phyloP scores from a whole-genome alignment of 2,113 vertebrate genomes.

The Clarias batrachus region DNA sequence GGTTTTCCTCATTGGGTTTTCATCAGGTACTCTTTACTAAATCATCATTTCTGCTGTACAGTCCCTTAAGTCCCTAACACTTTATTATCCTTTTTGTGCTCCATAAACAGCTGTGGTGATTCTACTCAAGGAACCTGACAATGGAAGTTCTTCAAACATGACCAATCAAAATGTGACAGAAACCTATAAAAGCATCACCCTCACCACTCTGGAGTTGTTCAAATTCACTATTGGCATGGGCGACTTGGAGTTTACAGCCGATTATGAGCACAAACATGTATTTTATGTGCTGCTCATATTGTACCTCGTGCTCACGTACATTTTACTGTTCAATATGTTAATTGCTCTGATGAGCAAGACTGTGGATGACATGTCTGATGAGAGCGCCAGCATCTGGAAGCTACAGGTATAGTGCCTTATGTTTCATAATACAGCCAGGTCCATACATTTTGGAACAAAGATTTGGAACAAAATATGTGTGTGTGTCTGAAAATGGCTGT shows the following conservation, averaged over 20 bases:
- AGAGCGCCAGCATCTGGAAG: conserved; percentile 93
- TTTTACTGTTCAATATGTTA: conserved; percentile 96
- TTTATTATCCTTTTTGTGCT: background rate
- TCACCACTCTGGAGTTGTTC: conserved; percentile 89
- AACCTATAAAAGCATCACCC: conserved; percentile 79
- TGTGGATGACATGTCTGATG: conserved; percentile 80
- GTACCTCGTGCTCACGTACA: conserved; percentile 94
- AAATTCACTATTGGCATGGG: conserved; percentile 99
- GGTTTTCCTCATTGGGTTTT: conserved; percentile 93
- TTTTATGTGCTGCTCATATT: conserved; percentile 86
- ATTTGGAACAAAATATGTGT: too few species aligned
- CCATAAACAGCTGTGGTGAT: conserved; percentile 83
- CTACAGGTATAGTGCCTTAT: conserved; percentile 78
- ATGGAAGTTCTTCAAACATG: background rate
- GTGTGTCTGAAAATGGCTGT: too few species aligned
- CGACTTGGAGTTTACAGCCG: conserved; percentile 89
- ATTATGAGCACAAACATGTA: conserved; percentile 81
- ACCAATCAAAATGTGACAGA: background rate
- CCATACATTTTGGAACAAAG: too few species aligned
- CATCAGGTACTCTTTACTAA: conserved; percentile 77
- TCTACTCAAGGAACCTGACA: conserved; percentile 67
- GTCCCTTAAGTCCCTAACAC: background rate
- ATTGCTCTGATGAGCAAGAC: conserved; percentile 95
- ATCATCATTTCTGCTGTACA: background rate
- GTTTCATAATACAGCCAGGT: background rate